phyloP scores from a whole-genome alignment of 2,113 vertebrate species.

The Numida meleagris region DNA sequence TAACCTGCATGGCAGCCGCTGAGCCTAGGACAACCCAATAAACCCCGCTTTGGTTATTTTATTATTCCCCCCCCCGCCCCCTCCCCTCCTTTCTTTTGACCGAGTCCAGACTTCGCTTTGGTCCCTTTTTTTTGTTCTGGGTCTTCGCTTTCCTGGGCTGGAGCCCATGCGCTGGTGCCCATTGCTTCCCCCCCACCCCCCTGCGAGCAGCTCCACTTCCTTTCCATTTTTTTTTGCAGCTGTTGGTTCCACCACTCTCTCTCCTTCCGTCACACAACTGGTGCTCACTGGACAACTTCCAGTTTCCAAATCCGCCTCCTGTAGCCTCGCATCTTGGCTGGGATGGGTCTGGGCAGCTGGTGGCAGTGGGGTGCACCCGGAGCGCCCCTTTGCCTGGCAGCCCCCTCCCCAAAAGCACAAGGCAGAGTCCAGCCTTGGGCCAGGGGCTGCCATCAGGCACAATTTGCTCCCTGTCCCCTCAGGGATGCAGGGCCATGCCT shows the following conservation, averaged over 20 bases:
- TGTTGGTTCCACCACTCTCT: constrained; percentile 27
- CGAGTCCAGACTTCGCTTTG: constrained; percentile 59
- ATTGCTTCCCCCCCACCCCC: not conserved
- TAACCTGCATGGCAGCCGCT: not conserved
- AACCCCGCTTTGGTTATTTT: constrained; percentile 56
- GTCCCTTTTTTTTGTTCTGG: constrained; percentile 48
- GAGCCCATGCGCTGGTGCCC: not conserved
- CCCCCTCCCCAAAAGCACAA: constrained; percentile 9
- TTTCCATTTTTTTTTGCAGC: constrained; percentile 39
- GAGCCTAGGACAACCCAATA: constrained; percentile 51
- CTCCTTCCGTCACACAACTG: constrained; percentile 61
- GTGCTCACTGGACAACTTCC: constrained; percentile 72
- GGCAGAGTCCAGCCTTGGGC: not conserved
- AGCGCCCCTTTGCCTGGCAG: not conserved
- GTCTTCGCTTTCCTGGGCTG: not conserved
- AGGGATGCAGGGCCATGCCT: not conserved
- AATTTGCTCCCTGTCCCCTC: not conserved
- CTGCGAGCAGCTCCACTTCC: not conserved
- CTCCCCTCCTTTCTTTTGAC: constrained; percentile 29
- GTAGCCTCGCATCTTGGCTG: not conserved
- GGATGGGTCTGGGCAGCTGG: not conserved
- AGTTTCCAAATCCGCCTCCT: constrained; percentile 38
- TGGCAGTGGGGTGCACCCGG: not conserved
- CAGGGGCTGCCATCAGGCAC: not conserved
- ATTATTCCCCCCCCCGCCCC: not conserved